phyloP scores from a whole-genome alignment of 1,140 invertebrate genomes.

The Sipha flava region DNA sequence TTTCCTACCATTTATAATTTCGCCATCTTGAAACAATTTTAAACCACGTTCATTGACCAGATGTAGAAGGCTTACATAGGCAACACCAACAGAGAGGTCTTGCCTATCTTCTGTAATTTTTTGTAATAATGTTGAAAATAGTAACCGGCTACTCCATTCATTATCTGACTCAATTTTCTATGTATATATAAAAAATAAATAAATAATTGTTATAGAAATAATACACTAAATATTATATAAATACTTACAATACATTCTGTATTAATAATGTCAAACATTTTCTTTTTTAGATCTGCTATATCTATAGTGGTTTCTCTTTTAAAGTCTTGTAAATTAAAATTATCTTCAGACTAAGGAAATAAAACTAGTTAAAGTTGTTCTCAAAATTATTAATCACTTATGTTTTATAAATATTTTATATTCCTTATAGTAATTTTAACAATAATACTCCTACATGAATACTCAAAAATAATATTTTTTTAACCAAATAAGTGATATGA shows the following conservation, averaged over 20 bases:
- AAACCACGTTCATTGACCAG: neutral
- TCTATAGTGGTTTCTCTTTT: neutral
- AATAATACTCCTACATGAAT: too few species aligned
- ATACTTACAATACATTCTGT: conserved; percentile 4
- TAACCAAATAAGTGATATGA: too few species aligned
- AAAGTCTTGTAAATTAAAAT: neutral
- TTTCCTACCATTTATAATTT: neutral
- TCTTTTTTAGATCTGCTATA: neutral
- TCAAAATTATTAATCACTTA: too few species aligned
- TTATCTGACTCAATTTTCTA: neutral
- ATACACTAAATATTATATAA: neutral
- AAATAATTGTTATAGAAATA: neutral
- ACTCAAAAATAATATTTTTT: too few species aligned
- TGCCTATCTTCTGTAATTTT: neutral
- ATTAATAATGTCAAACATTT: neutral
- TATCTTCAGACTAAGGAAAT: neutral
- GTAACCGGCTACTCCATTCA: neutral
- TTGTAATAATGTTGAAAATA: neutral
- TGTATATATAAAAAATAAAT: neutral
- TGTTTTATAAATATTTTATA: too few species aligned
- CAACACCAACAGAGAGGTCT: neutral
- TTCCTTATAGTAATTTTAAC: too few species aligned
- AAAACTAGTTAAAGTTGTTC: too few species aligned
- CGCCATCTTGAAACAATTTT: neutral
- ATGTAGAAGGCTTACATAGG: neutral